Evolutionary conservation across 2,888 invertebrate genomes (phyloP), one percentile per base, ranked within the genome.

Genomic region (Eilema griseolum): DNA sequence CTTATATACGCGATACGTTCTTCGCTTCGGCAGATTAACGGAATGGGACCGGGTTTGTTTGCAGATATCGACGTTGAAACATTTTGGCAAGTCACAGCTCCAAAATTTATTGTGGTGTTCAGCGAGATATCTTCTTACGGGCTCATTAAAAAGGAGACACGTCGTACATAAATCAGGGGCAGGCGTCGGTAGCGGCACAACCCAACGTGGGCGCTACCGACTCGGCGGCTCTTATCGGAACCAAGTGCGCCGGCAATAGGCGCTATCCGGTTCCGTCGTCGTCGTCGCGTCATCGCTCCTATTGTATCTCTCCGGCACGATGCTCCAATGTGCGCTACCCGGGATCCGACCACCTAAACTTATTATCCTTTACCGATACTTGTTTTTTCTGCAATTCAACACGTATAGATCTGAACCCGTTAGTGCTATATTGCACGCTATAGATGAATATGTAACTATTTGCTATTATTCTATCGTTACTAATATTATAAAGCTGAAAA

Each of bases 71-170:
- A 94, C 89, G 89, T 85, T 86, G 88, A 90, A 90, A 88, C 91
- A 88, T 95, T 94, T 93, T 86, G 90, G 93, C 88, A 85, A 93
- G 93, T 92, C 93, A 90, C 92, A 88, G 90, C 88, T 86, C 79
- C 88, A 84, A 92, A 93, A 95, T 95, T 95, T 95, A 95, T 95
- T 91, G 93, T 92, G 89, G 90, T 89, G 89, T 90, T 91, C 90
- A 84, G 87, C 88, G 90, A 91, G 94, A 95, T 95, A 95, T 95
- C 94, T 93, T 95, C 94, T 94, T 95, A 93, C 93, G 87, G 93
- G 91, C 95, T 95, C 95, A 95, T 95, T 95, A 95, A 95, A 95
- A 93, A 95, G 94, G 94, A 95, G 94, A 94, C 94, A 93, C 92
- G 94, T 92, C 94, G 93, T 90, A 93, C 93, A 95, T 95, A 95